Conservation (phyloP, 2,113 vertebrate species). For the Melozone crissalis region DNA sequence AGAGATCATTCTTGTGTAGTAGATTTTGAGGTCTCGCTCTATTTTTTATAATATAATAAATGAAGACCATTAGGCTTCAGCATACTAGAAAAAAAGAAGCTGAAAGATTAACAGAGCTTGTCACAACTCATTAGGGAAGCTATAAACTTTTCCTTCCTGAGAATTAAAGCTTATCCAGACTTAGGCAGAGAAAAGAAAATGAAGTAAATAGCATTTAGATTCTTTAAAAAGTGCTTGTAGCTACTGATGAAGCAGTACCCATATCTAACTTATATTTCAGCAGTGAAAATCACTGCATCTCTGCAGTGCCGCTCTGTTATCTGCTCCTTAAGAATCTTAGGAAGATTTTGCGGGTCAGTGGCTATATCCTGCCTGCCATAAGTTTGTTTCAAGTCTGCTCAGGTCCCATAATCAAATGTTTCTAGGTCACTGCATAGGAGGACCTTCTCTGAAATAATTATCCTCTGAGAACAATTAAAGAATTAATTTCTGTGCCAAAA, state of each 20-base stretch:
- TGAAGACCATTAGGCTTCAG: not conserved
- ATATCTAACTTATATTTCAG: not conserved
- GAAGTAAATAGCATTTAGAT: not conserved
- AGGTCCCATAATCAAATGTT: not conserved
- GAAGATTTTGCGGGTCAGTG: not conserved
- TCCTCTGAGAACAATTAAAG: not conserved
- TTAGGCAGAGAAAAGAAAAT: not conserved
- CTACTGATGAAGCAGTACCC: not conserved
- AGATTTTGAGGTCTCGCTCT: not conserved
- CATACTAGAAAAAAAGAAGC: not conserved
- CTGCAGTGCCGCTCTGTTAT: not conserved
- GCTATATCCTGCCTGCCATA: not conserved
- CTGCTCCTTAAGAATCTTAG: not conserved
- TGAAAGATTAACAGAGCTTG: not conserved
- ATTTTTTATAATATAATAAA: not conserved
- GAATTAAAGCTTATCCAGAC: not conserved
- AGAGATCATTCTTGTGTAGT: not conserved
- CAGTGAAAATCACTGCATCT: not conserved
- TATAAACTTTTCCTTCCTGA: not conserved
- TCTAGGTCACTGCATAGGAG: not conserved
- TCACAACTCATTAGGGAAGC: not conserved
- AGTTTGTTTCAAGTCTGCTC: not conserved
- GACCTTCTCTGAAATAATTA: not conserved
- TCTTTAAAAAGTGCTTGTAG: not conserved
- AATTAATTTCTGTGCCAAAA: not conserved